phyloP scores from a whole-genome alignment of 2,888 invertebrate genomes.

The Ceratothoa steindachneri region DNA sequence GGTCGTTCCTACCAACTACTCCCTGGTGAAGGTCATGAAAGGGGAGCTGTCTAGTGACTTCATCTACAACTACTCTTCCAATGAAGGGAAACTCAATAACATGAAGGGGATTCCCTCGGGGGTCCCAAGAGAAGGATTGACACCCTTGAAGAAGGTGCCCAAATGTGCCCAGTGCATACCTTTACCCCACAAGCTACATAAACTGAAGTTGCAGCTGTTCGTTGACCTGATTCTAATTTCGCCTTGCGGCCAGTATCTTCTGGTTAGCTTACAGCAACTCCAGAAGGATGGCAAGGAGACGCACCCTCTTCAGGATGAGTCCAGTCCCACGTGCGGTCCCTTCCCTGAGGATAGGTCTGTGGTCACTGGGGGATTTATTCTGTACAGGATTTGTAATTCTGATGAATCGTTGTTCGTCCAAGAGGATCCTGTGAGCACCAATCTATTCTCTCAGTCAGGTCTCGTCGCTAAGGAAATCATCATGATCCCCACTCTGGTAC shows the following conservation, averaged over 20 bases:
- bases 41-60: slow-evolving; percentile 28
- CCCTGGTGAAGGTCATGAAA: background rate
- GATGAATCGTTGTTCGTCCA: slow-evolving; percentile 27
- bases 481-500: slow-evolving; percentile 32
- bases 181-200: slow-evolving; percentile 34
- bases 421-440: slow-evolving; percentile 34
- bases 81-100: slow-evolving; percentile 33
- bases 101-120: slow-evolving; percentile 11
- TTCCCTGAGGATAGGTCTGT: slow-evolving; percentile 20
- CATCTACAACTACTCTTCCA: slow-evolving; percentile 12
- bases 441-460: slow-evolving; percentile 26
- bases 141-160: slow-evolving; percentile 29
- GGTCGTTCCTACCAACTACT: slow-evolving; percentile 6
- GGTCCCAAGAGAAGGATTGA: slow-evolving; percentile 26
- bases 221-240: slow-evolving; percentile 31
- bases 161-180: slow-evolving; percentile 41
- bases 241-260: slow-evolving; percentile 31
- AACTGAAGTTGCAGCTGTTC: slow-evolving; percentile 26
- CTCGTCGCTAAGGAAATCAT: slow-evolving; percentile 29
- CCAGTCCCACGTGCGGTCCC: background rate
- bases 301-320: background rate
- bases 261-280: slow-evolving; percentile 19
- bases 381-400: slow-evolving; percentile 29
- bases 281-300: background rate
- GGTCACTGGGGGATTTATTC: slow-evolving; percentile 28